These are phyloP conservation scores for Lysandra coridon DNA, from an alignment of 2,888 invertebrate species.

Conservation along the genomic window DNA sequence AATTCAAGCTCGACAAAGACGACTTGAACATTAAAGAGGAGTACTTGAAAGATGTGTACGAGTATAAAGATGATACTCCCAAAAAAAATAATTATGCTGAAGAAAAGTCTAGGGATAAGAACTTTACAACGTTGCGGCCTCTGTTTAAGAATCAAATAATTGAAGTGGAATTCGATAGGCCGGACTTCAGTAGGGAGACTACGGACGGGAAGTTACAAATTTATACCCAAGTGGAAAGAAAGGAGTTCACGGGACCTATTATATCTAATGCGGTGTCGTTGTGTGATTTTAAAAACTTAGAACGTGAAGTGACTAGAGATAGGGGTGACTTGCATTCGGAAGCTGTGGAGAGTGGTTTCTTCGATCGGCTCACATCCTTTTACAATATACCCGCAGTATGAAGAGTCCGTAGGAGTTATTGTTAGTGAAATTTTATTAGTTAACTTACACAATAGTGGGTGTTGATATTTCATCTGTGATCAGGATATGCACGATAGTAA, in stretches of 20 bases:
- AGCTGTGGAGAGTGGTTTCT: conserved; percentile 57
- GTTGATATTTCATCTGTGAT: not conserved
- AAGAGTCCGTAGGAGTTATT: conserved; percentile 34
- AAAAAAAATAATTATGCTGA: conserved; percentile 43
- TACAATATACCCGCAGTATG: conserved; percentile 67
- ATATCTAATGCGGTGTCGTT: conserved; percentile 48
- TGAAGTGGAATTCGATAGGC: conserved; percentile 45
- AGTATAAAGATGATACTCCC: conserved; percentile 32
- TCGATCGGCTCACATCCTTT: conserved; percentile 63
- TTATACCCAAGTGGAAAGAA: conserved; percentile 62
- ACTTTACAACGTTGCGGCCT: conserved; percentile 53
- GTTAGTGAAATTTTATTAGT: conserved; percentile 33
- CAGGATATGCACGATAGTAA: not conserved
- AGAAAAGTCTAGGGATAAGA: conserved; percentile 42
- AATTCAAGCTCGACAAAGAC: conserved; percentile 50
- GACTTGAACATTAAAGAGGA: conserved; percentile 49
- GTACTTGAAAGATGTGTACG: conserved; percentile 55
- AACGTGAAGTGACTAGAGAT: conserved; percentile 52
- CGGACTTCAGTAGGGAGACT: conserved; percentile 49
- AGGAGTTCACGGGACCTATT: conserved; percentile 49
- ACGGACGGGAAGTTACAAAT: conserved; percentile 68
- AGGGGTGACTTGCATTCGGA: conserved; percentile 55
- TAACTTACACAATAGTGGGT: not conserved
- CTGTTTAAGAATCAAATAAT: conserved; percentile 46
- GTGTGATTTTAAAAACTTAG: conserved; percentile 56